Percentiles rank a stretch among this genome's conserved stretches.
phyloP scores from a whole-genome alignment of 2,888 invertebrate genomes.

The Caenorhabditis doughertyi region DNA sequence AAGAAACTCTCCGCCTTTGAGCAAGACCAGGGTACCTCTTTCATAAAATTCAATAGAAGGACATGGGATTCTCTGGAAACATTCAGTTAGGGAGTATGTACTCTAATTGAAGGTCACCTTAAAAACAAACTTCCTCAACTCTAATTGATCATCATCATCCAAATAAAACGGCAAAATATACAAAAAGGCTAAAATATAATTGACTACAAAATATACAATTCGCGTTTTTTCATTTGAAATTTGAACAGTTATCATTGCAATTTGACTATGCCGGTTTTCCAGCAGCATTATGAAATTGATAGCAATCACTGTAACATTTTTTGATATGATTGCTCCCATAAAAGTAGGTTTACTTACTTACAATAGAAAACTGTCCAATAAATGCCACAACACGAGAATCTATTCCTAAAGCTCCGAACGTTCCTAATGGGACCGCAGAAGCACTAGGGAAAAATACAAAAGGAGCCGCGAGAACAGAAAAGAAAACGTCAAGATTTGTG shows the following conservation, averaged over 20 bases:
- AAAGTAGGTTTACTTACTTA: background rate
- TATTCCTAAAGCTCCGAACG: constrained; percentile 17
- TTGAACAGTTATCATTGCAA: constrained; percentile 1
- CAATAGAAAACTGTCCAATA: background rate
- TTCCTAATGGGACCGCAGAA: constrained; percentile 24
- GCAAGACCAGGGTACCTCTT: background rate
- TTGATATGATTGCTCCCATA: background rate
- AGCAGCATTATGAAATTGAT: constrained; percentile 25
- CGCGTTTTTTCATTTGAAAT: background rate
- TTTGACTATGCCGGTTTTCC: constrained; percentile 41
- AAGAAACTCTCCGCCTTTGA: constrained; percentile 37
- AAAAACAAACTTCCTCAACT: constrained; percentile 9
- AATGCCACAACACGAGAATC: too few species aligned
- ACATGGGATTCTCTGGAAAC: constrained; percentile 32
- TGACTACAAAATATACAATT: background rate
- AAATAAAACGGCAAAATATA: constrained; percentile 29
- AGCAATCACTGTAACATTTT: constrained; percentile 28
- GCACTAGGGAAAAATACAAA: constrained; percentile 42
- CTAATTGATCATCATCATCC: constrained; percentile 15
- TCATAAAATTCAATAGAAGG: constrained; percentile 39
- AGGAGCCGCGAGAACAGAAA: constrained; percentile 33
- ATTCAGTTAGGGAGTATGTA: background rate
- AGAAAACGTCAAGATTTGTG: constrained; percentile 40
- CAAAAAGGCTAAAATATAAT: constrained; percentile 11
- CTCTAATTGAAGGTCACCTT: too few species aligned